These are phyloP conservation scores for Leucoraja ocellata DNA, from an alignment of 2,797 vertebrate genomes.

Conservation along the genomic window DNA sequence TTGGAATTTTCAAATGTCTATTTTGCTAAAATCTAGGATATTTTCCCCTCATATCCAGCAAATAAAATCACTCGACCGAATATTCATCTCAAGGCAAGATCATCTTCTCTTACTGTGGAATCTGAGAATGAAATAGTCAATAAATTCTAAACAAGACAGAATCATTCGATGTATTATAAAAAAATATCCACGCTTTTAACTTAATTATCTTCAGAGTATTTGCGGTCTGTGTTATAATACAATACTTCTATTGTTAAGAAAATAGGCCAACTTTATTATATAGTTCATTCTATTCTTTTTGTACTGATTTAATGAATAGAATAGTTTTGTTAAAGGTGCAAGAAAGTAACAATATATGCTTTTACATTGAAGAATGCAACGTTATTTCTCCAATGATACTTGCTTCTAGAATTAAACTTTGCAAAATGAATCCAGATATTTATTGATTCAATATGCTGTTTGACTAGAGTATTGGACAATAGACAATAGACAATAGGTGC, in stretches of 20 bases:
- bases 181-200: too few relatives aligned
- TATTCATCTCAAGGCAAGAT: too few relatives aligned
- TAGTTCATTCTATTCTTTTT: not conserved
- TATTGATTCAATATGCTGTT: not conserved
- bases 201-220: not conserved
- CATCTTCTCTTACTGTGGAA: too few relatives aligned
- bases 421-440: not conserved
- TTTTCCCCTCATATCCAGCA: not conserved
- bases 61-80: not conserved
- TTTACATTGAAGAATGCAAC: not conserved
- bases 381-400: not conserved
- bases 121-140: too few relatives aligned
- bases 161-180: too few relatives aligned
- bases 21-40: not conserved
- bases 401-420: not conserved
- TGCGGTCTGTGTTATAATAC: not conserved
- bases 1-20: not conserved
- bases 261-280: not conserved
- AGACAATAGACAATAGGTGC: too few relatives aligned
- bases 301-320: not conserved
- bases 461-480: not conserved
- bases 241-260: not conserved
- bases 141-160: too few relatives aligned
- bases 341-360: not conserved
- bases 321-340: not conserved